Conservation (phyloP, 2,113 vertebrate species). For the Catharus bicknelli region DNA sequence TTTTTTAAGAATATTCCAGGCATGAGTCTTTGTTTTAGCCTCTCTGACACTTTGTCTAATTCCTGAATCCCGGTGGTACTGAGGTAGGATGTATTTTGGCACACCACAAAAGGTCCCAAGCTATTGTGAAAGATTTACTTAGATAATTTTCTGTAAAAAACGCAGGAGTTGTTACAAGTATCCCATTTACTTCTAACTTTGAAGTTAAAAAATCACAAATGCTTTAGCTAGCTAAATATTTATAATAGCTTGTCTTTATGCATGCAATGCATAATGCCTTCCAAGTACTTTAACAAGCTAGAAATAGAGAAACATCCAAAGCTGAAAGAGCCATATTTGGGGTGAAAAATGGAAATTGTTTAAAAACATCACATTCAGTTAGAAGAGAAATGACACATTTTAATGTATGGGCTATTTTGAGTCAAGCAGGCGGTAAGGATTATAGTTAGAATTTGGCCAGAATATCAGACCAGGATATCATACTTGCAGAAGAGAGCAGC, state of each 20-base stretch:
- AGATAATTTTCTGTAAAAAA: not conserved
- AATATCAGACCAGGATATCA: not conserved
- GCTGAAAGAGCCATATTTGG: conserved; percentile 48
- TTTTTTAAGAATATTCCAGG: not conserved
- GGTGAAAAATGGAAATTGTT: conserved; percentile 56
- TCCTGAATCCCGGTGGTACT: not conserved
- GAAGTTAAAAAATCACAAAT: conserved; percentile 28
- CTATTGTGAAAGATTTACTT: not conserved
- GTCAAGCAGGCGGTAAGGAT: conserved; percentile 17
- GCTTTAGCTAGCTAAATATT: conserved; percentile 60
- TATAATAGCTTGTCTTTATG: conserved; percentile 38
- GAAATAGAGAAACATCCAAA: conserved; percentile 49
- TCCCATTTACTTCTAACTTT: conserved; percentile 2
- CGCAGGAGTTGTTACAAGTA: not conserved
- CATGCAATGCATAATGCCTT: conserved; percentile 14
- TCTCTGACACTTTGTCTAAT: not conserved
- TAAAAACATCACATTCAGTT: conserved; percentile 15
- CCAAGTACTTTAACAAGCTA: conserved; percentile 53
- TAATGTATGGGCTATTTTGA: conserved; percentile 37
- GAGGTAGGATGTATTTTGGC: not conserved
- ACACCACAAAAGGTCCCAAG: not conserved
- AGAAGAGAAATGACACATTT: conserved; percentile 34
- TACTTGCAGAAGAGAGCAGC: conserved; percentile 18
- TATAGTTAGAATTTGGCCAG: conserved; percentile 23
- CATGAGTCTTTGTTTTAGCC: not conserved